Conservation (phyloP, 2,113 vertebrate genomes). For the Lichenostomus cassidix region DNA sequence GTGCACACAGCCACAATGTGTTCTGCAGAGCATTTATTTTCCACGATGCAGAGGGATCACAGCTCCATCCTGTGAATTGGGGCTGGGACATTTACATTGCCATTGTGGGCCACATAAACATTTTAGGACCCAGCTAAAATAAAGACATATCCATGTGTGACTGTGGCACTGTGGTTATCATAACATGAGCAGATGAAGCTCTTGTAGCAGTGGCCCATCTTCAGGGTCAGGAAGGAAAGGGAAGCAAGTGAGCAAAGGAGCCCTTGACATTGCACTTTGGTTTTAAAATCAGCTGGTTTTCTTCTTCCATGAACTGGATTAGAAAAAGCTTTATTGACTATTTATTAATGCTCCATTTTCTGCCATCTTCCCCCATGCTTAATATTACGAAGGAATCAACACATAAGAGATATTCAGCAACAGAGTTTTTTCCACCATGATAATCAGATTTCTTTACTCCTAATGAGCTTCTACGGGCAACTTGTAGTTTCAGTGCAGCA, state of each 20-base stretch:
- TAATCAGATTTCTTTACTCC: not conserved
- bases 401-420: not conserved
- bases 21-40: not conserved
- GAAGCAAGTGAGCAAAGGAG: not conserved
- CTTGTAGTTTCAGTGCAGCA: not conserved
- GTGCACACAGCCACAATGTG: not conserved
- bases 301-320: not conserved
- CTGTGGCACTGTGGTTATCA: not conserved
- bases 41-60: not conserved
- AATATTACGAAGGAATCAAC: not conserved
- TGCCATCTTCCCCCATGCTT: not conserved
- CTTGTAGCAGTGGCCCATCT: not conserved
- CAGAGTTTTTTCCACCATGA: not conserved
- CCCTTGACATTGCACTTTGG: not conserved
- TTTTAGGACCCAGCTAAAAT: not conserved
- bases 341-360: not conserved
- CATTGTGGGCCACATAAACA: not conserved
- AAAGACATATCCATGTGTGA: not conserved
- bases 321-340: not conserved
- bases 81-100: rapidly evolving
- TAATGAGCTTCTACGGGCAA: not conserved
- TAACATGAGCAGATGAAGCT: not conserved
- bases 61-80: rapidly evolving
- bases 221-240: not conserved
- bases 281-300: not conserved